These are phyloP conservation scores for Tenebrosternarchus preto DNA, from an alignment of 2,113 vertebrate species.

Conservation along the genomic window DNA sequence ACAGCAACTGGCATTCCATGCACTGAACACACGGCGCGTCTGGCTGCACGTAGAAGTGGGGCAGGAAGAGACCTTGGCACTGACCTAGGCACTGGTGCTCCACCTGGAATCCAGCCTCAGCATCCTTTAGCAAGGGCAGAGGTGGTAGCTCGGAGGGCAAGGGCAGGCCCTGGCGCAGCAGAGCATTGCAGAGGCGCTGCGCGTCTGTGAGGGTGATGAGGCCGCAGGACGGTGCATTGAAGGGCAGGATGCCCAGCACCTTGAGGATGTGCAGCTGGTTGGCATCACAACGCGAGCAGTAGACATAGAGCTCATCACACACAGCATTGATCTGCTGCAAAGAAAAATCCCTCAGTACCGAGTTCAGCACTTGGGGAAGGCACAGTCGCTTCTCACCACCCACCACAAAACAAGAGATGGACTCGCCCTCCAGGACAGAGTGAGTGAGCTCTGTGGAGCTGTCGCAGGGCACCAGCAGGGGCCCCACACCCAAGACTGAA, in stretches of 20 bases:
- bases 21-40: constrained; percentile 94
- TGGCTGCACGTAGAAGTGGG: constrained; percentile 89
- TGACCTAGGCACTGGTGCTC: constrained; percentile 97
- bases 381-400: constrained; percentile 97
- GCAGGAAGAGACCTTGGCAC: constrained; percentile 94
- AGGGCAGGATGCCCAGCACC: constrained; percentile 94
- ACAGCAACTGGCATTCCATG: constrained; percentile 93
- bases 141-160: constrained; percentile 78
- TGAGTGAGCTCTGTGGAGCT: constrained; percentile 96
- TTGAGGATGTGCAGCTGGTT: constrained; percentile 97
- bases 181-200: constrained; percentile 92
- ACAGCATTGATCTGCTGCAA: constrained; percentile 97
- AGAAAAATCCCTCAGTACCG: constrained; percentile 93
- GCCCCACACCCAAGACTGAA: constrained; percentile 87
- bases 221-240: constrained; percentile 95
- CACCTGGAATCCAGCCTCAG: constrained; percentile 91
- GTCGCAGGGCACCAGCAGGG: constrained; percentile 92
- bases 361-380: constrained; percentile 96
- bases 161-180: constrained; percentile 85
- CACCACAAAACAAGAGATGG: constrained; percentile 95
- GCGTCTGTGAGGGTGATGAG: constrained; percentile 96
- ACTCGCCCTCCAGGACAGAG: constrained; percentile 91
- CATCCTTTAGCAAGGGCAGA: constrained; percentile 81
- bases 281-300: constrained; percentile 92
- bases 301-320: constrained; percentile 95